Evolutionary conservation across 2,888 invertebrate genomes (phyloP).

Genomic region (Parnassius apollo): DNA sequence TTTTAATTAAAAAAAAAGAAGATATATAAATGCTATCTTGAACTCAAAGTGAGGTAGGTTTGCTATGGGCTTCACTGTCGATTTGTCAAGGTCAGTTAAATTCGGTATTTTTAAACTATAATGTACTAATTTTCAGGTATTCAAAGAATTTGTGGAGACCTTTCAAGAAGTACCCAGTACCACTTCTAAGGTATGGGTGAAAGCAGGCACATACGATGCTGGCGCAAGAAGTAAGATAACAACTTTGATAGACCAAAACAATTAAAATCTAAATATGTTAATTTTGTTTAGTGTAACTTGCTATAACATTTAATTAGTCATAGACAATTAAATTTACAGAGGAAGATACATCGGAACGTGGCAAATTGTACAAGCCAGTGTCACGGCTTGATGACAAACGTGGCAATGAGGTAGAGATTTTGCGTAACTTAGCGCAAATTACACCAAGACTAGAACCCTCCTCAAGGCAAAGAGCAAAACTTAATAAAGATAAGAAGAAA

Average conservation of each 20-base stretch:
- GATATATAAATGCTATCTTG: no score
- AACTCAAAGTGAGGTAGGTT: no score
- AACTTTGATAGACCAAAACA: not conserved
- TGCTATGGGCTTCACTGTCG: no score
- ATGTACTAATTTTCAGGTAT: constrained; percentile 82
- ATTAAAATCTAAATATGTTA: no score
- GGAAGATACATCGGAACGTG: constrained; percentile 93
- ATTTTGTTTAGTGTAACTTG: no score
- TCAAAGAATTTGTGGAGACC: constrained; percentile 98
- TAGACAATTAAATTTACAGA: constrained; percentile 71
- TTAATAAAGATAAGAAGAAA: constrained; percentile 90
- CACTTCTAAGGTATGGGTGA: constrained; percentile 96
- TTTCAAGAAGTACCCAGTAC: constrained; percentile 93
- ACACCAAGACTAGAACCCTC: constrained; percentile 49
- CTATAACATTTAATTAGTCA: no score
- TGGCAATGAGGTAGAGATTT: constrained; percentile 53
- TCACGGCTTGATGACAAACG: constrained; percentile 84
- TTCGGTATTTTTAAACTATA: no score
- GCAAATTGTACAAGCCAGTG: constrained; percentile 95
- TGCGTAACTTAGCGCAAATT: constrained; percentile 80
- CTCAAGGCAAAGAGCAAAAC: constrained; percentile 49
- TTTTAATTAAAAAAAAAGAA: no score
- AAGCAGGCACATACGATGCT: constrained; percentile 98
- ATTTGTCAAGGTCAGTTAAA: no score
- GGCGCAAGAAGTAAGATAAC: constrained; percentile 89